A percentile compares a stretch with the other conserved stretches of the same genome.
These are phyloP conservation scores for Macrocentrus cingulum DNA, from an alignment of 1,140 invertebrate genomes.

Conservation along the genomic window DNA sequence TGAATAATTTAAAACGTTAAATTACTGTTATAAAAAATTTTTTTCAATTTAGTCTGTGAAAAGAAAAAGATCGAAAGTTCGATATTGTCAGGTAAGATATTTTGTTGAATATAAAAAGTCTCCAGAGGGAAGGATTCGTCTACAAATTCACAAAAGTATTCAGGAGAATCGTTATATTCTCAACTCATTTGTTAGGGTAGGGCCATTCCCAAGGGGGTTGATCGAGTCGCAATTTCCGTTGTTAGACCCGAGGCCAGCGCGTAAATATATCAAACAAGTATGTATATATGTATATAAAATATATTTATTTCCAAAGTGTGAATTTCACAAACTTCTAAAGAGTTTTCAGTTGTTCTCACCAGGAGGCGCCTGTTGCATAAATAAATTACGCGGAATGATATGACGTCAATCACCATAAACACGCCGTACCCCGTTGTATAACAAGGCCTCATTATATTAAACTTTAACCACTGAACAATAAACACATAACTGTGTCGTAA, in stretches of 20 bases:
- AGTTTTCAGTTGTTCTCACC: neutral
- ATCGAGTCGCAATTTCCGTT: conserved; percentile 21
- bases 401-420: too few species aligned
- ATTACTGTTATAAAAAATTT: too few species aligned
- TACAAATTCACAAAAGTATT: conserved; percentile 11
- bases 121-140: conserved; percentile 9
- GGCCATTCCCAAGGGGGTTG: conserved; percentile 11
- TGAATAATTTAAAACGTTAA: too few species aligned
- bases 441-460: too few species aligned
- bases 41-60: too few species aligned
- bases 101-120: neutral
- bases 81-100: neutral
- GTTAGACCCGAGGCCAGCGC: conserved; percentile 10
- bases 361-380: neutral
- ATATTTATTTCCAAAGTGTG: neutral
- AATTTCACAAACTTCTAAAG: neutral
- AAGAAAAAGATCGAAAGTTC: too few species aligned
- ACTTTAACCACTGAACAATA: too few species aligned
- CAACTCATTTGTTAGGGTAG: conserved; percentile 14
- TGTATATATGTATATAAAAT: neutral
- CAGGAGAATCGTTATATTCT: conserved; percentile 10
- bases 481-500: too few species aligned
- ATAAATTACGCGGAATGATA: neutral
- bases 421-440: too few species aligned
- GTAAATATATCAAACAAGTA: neutral